Evolutionary conservation across 2,888 invertebrate species (phyloP), one percentile per base, ranked within the genome.

Genomic region (Ennomos quercinarius): DNA sequence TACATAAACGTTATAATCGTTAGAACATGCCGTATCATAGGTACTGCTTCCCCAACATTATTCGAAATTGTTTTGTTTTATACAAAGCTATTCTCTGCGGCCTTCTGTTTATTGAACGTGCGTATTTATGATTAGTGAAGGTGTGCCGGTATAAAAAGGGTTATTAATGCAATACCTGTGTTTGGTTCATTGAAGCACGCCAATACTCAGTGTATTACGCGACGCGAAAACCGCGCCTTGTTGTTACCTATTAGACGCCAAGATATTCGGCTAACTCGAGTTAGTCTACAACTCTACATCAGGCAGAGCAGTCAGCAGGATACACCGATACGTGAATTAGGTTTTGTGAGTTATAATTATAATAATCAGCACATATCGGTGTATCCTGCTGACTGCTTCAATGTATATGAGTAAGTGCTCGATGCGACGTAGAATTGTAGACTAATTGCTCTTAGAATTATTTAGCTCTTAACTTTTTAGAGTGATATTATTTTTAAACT

Each of bases 131-230:
- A 61, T 55, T 47, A 59, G 55, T 42, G 34, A 58, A 61, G 61
- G 58, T 48, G 53, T 36, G 42, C 51, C 42, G 39, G 56, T 46
- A 46, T 61, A 60, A 71, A 68, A 66, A 65, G 64, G 67, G 63
- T 59, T 49, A 54, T 50, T 64, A 67, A 69, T 68, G 66, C 50
- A 66, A 62, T 64, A 63, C 52, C 53, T 59, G 57, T 70, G 66
- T 70, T 58, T 52, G 64, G 27, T 41, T 66, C 63, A 64, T 60
- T 55, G 64, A 56, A 66, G 67, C 58, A 54, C 48, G 57, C 63
- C 62, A 61, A 67, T 68, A 64, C 62, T 58, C 47, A 46, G 34
- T 54, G 56, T 45, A 27, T 27, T 27, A 57, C 9, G 8, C 11
- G 8, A n/a, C n/a, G n/a, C n/a, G n/a, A n/a, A n/a, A n/a, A n/a